Conservation (phyloP, 2,888 invertebrate species). For the Drosophila sordidula region DNA sequence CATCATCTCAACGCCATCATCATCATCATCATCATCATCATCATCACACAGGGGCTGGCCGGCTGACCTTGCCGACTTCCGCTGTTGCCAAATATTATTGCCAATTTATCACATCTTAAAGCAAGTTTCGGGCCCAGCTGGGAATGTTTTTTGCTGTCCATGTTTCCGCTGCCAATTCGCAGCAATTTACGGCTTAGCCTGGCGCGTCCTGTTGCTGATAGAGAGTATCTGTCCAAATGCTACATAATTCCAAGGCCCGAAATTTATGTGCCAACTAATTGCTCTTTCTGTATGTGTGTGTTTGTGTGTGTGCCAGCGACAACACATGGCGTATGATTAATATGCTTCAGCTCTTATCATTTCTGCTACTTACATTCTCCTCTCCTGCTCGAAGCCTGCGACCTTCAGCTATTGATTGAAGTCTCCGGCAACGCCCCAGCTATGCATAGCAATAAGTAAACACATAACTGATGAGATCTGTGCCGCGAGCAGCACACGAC, state of each 20-base stretch:
- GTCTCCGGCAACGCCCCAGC: slow-evolving; percentile 58
- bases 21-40: slow-evolving; percentile 19
- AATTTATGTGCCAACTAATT: slow-evolving; percentile 70
- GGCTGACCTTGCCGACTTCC: slow-evolving; percentile 72
- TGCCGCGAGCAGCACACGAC: background rate
- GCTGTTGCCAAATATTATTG: slow-evolving; percentile 66
- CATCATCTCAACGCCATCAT: slow-evolving; percentile 26
- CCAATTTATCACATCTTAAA: slow-evolving; percentile 67
- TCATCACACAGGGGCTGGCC: slow-evolving; percentile 15
- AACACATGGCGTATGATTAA: slow-evolving; percentile 79
- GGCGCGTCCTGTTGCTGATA: slow-evolving; percentile 11
- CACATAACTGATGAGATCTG: slow-evolving; percentile 9
- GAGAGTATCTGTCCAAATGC: slow-evolving; percentile 31
- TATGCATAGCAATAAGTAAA: slow-evolving; percentile 28
- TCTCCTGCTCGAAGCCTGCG: slow-evolving; percentile 27
- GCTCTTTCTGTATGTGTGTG: slow-evolving; percentile 4
- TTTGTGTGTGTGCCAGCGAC: slow-evolving; percentile 19
- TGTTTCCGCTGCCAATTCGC: slow-evolving; percentile 65
- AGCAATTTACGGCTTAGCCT: slow-evolving; percentile 58
- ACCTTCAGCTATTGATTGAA: slow-evolving; percentile 71
- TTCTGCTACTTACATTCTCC: slow-evolving; percentile 8
- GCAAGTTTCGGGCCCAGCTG: slow-evolving; percentile 43
- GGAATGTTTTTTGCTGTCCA: slow-evolving; percentile 36
- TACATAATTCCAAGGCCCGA: slow-evolving; percentile 62
- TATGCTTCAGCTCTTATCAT: slow-evolving; percentile 60